A percentile compares a stretch with the other conserved stretches of the same genome.
These are phyloP conservation scores for Caenorhabditis remanei DNA, from an alignment of 1,140 invertebrate genomes.

Conservation along the genomic window DNA sequence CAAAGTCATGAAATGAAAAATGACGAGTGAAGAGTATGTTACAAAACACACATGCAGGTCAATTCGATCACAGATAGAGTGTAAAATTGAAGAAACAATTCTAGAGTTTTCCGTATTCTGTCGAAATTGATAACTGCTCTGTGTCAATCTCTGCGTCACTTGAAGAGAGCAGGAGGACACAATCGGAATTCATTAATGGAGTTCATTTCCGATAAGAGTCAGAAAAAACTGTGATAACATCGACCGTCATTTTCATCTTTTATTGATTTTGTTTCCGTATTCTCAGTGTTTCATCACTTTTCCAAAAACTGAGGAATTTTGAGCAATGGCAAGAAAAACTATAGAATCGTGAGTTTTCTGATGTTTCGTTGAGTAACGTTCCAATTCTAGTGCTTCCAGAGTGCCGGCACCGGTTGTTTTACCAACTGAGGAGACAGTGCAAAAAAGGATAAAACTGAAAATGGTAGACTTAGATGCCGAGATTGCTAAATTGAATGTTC, in stretches of 20 bases:
- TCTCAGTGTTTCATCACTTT: conserved; percentile 6
- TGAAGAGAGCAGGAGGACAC: neutral
- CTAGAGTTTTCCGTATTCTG: conserved; percentile 1
- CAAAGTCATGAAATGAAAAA: neutral
- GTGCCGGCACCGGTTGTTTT: conserved; percentile 16
- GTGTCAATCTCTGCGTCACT: neutral
- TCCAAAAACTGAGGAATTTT: neutral
- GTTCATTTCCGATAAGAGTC: conserved; percentile 14
- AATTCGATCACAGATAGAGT: conserved; percentile 9
- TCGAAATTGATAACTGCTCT: conserved; percentile 1
- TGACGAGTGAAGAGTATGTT: conserved; percentile 23
- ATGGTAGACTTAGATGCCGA: conserved; percentile 57
- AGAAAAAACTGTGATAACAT: conserved; percentile 6
- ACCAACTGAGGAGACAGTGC: neutral
- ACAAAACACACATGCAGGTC: conserved; percentile 33
- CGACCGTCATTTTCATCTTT: neutral
- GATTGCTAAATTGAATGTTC: conserved; percentile 52
- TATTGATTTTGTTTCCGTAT: neutral
- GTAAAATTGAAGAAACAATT: neutral
- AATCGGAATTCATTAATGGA: conserved; percentile 46
- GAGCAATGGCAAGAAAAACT: conserved; percentile 25
- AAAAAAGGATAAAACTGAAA: conserved; percentile 51
- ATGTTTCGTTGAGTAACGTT: neutral
- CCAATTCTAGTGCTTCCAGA: neutral
- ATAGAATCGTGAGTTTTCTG: neutral